These are phyloP conservation scores for Leptosomus discolor DNA, from an alignment of 2,113 vertebrate genomes.

Conservation along the genomic window DNA sequence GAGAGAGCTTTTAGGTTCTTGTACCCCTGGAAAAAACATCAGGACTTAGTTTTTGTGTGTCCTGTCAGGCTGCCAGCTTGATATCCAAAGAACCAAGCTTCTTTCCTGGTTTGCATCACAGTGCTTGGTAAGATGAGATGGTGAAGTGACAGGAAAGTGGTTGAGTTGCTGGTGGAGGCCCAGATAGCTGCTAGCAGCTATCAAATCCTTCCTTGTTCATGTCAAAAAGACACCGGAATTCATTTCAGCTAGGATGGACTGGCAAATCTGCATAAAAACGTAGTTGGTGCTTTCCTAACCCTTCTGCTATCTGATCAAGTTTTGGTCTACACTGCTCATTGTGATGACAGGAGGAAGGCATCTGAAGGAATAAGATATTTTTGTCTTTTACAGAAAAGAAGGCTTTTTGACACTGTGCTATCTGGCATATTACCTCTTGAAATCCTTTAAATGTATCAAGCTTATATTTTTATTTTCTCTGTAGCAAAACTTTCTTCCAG, in stretches of 20 bases:
- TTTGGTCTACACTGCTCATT: background rate
- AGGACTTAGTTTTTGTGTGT: background rate
- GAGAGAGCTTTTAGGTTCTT: background rate
- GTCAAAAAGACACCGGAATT: background rate
- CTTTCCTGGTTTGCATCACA: background rate
- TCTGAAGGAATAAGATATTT: background rate
- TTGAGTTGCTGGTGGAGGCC: background rate
- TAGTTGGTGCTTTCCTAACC: background rate
- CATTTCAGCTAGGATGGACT: background rate
- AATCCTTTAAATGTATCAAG: background rate
- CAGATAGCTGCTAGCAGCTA: background rate
- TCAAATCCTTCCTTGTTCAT: background rate
- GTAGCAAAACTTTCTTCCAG: background rate
- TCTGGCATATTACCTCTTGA: background rate
- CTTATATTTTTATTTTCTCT: background rate
- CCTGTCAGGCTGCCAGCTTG: background rate
- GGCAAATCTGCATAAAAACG: background rate
- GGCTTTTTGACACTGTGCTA: background rate
- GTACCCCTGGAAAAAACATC: background rate
- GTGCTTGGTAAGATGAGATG: background rate
- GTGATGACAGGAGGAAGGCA: background rate
- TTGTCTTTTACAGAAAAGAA: background rate
- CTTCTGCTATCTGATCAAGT: background rate
- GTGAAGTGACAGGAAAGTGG: background rate
- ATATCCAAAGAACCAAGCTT: background rate